These are phyloP conservation scores for Ailurus styani DNA, from an alignment of 2,113 vertebrate genomes.

Conservation along the genomic window DNA sequence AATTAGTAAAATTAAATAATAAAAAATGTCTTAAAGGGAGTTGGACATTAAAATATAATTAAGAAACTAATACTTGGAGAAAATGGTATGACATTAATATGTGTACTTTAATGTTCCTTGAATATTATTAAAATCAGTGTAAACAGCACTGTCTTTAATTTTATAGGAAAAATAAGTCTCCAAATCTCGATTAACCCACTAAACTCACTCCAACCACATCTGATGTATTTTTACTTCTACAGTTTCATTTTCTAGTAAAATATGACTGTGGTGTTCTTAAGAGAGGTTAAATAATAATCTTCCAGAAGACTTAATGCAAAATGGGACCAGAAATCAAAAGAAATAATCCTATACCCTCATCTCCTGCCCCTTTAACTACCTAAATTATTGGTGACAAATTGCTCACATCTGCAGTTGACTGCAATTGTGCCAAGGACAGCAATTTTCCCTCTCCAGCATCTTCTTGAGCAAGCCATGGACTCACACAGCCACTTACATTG, in stretches of 20 bases:
- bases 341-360: fast-evolving
- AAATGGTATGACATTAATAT: not conserved
- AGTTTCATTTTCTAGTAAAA: not conserved
- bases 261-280: not conserved
- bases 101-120: not conserved
- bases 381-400: not conserved
- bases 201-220: not conserved
- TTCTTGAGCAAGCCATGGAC: not conserved
- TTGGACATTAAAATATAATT: not conserved
- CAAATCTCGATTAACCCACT: not conserved
- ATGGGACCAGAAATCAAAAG: not conserved
- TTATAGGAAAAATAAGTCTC: not conserved
- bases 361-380: no score
- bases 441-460: not conserved
- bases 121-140: not conserved
- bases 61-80: not conserved
- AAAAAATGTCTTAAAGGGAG: not conserved
- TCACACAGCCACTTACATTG: not conserved
- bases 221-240: not conserved
- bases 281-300: not conserved
- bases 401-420: not conserved
- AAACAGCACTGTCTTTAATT: not conserved
- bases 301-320: not conserved
- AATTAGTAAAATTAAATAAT: not conserved
- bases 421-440: not conserved